Percentiles rank a stretch among this genome's conserved stretches.
Evolutionary conservation across 2,888 invertebrate genomes (phyloP).

Genomic region (Caenorhabditis sp.): DNA sequence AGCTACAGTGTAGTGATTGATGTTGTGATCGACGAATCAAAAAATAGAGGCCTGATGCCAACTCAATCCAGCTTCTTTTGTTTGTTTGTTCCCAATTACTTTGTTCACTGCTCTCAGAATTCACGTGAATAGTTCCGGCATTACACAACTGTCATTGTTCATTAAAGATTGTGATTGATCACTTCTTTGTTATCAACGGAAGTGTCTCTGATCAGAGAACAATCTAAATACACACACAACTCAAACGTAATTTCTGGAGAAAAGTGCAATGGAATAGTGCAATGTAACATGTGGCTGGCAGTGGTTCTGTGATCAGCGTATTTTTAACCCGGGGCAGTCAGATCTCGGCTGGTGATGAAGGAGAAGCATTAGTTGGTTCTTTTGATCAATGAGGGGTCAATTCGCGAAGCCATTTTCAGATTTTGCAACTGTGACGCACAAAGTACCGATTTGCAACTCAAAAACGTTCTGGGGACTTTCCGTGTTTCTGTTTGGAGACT

Average conservation of each 20-base stretch:
- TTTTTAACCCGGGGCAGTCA: neutral
- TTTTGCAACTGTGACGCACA: too few species aligned
- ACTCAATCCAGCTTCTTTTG: neutral
- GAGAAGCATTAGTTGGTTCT: too few species aligned
- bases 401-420: too few species aligned
- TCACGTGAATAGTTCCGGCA: too few species aligned
- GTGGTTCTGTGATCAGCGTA: slow-evolving; percentile 7
- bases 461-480: too few species aligned
- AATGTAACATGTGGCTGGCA: slow-evolving; percentile 4
- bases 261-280: slow-evolving; percentile 18
- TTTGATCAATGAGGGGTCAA: too few species aligned
- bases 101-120: neutral
- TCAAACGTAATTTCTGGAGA: slow-evolving; percentile 9
- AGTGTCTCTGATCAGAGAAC: slow-evolving; percentile 32
- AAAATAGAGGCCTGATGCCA: slow-evolving; percentile 2
- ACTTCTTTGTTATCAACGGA: slow-evolving; percentile 11
- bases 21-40: slow-evolving; percentile 26
- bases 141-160: neutral
- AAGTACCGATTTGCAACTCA: too few species aligned
- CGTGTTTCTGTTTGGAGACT: too few species aligned
- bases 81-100: neutral
- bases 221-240: slow-evolving; percentile 7
- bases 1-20: slow-evolving; percentile 35
- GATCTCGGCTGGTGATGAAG: too few species aligned
- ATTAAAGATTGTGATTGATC: slow-evolving; percentile 22